These are phyloP conservation scores for Melospiza melodia DNA, from an alignment of 2,113 vertebrate genomes.

Conservation along the genomic window DNA sequence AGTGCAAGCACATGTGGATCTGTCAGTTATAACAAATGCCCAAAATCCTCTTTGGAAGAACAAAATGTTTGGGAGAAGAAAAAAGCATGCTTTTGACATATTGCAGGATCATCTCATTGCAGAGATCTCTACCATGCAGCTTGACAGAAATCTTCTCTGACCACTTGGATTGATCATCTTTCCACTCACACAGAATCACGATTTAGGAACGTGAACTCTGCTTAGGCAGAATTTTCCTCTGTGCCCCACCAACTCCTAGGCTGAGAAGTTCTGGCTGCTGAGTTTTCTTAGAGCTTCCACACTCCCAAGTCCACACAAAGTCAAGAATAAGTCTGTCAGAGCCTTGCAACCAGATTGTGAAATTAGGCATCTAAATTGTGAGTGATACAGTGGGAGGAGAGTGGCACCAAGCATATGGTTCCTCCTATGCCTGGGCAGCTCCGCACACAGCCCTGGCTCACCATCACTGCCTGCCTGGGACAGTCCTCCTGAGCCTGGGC, in stretches of 20 bases:
- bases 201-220: neutral
- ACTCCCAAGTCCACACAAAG: neutral
- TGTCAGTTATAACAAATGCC: neutral
- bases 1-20: neutral
- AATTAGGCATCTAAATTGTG: neutral
- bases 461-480: neutral
- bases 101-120: neutral
- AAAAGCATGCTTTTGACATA: neutral
- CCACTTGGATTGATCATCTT: neutral
- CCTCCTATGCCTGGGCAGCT: neutral
- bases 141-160: neutral
- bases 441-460: neutral
- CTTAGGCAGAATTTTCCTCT: neutral
- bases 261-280: neutral
- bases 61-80: neutral
- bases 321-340: neutral
- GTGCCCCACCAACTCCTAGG: neutral
- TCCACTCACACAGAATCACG: rapidly evolving
- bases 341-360: neutral
- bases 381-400: neutral
- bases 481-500: neutral
- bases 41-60: neutral
- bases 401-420: neutral
- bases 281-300: neutral
- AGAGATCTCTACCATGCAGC: neutral